Base-by-base conservation (phyloP, 2,888 invertebrate species). In the Agrotis clavis region DNA sequence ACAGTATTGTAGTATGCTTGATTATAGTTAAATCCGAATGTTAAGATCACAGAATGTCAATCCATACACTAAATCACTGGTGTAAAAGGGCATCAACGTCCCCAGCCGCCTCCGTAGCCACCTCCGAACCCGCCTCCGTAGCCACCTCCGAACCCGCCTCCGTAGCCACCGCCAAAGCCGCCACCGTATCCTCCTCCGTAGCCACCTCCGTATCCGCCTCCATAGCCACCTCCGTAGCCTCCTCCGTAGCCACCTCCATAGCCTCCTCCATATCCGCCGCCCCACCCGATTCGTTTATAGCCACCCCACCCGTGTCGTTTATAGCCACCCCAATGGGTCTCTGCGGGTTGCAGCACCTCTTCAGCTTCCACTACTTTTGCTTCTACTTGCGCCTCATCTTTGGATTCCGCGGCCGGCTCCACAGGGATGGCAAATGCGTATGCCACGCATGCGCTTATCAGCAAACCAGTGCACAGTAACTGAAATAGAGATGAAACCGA, bases 401-500 rank as follows among this genome's bases (percentile, higher is more conserved):
- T 89, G 35, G 90, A 50, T 41, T 88, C 88, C 19, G 87, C 61
- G 1, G 54, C 76, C 13, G 74, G 77, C 5, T 63, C 81, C 18
- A 82, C 77, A 0, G 93, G 92, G 18, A 92, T 62, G 41, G 91
- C 91, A 53, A 87, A 82, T 0, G 89, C 88, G 80, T 90, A 92
- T 21, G 92, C 93, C 76, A 90, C 54, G 81, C 89, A 89, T 19
- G 85, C 88, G 86, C 91, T 92, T 61, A 92, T n/a, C 21, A 94
- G 67, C 48, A 94, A 76, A 60, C 86, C 86, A 16, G 90, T 70
- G 74, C 83, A 89, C 45, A 92, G 59, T 25, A 91, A 67, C 94
- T 95, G 88, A 51, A 74, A 63, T 67, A 48, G 19, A 51, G 2
- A 57, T 41, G 73, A 14, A 35, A 11, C 53, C 19, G 56, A 5